phyloP scores from a whole-genome alignment of 1,140 invertebrate genomes.

The Scaptodrosophila lebanonensis region DNA sequence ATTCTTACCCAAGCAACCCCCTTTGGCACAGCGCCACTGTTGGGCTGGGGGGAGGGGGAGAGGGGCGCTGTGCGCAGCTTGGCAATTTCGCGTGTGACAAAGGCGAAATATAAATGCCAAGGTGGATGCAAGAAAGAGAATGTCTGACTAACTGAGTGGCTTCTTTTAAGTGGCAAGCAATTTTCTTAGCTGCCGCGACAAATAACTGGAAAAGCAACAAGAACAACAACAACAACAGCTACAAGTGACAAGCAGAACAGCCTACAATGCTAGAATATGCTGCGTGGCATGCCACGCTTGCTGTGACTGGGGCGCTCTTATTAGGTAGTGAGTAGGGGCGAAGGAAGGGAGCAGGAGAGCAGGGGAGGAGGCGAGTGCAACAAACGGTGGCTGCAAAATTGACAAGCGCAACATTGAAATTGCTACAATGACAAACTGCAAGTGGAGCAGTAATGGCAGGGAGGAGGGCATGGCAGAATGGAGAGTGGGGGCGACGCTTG shows the following conservation, averaged over 20 bases:
- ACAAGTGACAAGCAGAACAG: constrained; percentile 24
- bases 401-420: constrained; percentile 74
- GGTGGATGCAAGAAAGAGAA: constrained; percentile 10
- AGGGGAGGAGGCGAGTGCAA: background rate
- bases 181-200: constrained; percentile 27
- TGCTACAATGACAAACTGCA: constrained; percentile 72
- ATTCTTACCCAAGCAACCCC: no score
- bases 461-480: background rate
- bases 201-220: constrained; percentile 6
- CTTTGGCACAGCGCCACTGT: no score
- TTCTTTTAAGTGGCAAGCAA: constrained; percentile 46
- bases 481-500: constrained; percentile 9
- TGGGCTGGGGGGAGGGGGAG: no score
- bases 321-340: constrained; percentile 33
- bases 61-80: no score
- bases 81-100: no score
- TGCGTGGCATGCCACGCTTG: constrained; percentile 21
- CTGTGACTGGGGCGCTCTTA: constrained; percentile 14
- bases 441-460: constrained; percentile 8
- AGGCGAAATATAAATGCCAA: no score
- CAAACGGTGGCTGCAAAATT: constrained; percentile 50
- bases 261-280: constrained; percentile 8
- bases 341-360: constrained; percentile 9
- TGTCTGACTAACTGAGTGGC: constrained; percentile 29
- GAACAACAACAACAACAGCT: constrained; percentile 34